Evolutionary conservation across 2,797 vertebrate species (phyloP).

Genomic region (Petrocephalus schoutedeni): DNA sequence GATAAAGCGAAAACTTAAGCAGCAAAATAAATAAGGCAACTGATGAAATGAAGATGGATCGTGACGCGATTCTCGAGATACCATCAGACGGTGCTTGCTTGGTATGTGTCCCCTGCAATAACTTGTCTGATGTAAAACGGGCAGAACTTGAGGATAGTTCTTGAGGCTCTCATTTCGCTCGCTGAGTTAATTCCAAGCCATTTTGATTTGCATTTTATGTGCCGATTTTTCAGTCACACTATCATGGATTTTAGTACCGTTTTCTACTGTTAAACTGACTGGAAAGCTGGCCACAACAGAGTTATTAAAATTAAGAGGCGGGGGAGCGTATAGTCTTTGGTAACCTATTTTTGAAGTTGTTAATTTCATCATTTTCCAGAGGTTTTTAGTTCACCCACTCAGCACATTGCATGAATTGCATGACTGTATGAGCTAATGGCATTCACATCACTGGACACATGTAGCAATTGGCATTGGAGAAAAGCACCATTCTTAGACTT

Average conservation of each 20-base stretch:
- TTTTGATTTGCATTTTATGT: background rate
- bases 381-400: background rate
- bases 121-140: background rate
- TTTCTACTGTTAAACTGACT: slow-evolving; percentile 6
- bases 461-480: background rate
- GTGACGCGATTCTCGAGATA: background rate
- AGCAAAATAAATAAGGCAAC: background rate
- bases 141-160: background rate
- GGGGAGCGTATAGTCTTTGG: background rate
- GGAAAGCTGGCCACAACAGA: background rate
- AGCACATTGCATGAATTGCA: background rate
- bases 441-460: background rate
- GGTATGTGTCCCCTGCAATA: background rate
- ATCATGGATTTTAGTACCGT: background rate
- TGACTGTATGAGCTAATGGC: slow-evolving; percentile 5
- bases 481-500: background rate
- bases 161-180: background rate
- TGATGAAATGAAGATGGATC: background rate
- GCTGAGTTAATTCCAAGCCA: background rate
- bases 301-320: background rate
- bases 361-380: background rate
- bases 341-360: background rate
- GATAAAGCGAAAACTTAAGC: background rate
- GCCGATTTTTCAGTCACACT: background rate
- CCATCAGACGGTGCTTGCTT: background rate